Evolutionary conservation across 2,888 invertebrate species (phyloP), one percentile per base, ranked within the genome.

Genomic region (Volucella bombylans): DNA sequence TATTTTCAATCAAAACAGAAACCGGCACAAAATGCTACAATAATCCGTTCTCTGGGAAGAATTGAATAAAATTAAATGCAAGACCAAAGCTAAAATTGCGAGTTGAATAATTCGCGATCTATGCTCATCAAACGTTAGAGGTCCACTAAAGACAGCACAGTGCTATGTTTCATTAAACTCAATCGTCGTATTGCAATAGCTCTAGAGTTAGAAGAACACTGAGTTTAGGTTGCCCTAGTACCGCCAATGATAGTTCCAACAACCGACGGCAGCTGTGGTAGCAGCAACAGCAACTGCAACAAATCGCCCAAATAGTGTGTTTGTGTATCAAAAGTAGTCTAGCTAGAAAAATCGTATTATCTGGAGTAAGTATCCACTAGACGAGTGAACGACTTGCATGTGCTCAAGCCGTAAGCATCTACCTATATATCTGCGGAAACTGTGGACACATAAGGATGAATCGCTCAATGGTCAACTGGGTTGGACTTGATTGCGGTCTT

Each of bases 71-170:
- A 59, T 1, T 8, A 38, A 61, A 61, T 0, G 14, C 65, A 59
- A 52, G 59, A 45, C 76, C 81, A 64, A 65, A 14, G 76, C 57
- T 72, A 62, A 67, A 76, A 80, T 62, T 85, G 71, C 83, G 80
- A 80, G 83, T 80, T 85, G 68, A 82, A 82, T 79, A 81, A 78
- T 86, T 85, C 80, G 82, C 87, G 87, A 87, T 87, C 87, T 86
- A 65, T 54, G 86, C 87, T 76, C 87, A 87, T 86, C 87, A 87
- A 87, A 87, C 87, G 87, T 86, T 87, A 86, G 86, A 86, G 78
- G 82, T 82, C 86, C 81, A 87, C 86, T 86, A 86, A 86, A 86
- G 86, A 81, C 80, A 83, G 80, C 86, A 85, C 83, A 80, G 73
- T 78, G 69, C 80, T 85, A 78, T 83, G 85, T 86, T 85, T 86